Evolutionary conservation across 2,113 vertebrate genomes (phyloP).

Genomic region (Parus major): DNA sequence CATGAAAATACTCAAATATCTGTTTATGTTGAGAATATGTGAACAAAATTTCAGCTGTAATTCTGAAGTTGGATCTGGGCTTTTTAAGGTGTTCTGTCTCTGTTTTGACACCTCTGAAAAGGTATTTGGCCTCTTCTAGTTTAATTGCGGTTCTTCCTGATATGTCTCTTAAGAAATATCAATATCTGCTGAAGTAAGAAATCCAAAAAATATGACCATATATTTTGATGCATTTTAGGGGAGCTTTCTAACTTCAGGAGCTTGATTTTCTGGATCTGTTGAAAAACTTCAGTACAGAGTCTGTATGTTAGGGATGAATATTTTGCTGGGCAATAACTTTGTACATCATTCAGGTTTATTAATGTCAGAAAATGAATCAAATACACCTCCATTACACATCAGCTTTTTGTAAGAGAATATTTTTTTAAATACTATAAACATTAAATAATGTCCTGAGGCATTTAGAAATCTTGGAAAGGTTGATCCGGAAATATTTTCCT

Average conservation of each 20-base stretch:
- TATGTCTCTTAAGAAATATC: background rate
- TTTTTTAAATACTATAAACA: constrained; percentile 12
- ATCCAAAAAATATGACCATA: background rate
- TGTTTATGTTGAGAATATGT: rapidly evolving
- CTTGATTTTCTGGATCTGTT: background rate
- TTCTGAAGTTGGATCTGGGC: background rate
- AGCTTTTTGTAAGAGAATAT: background rate
- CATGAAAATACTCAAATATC: background rate
- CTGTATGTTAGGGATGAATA: background rate
- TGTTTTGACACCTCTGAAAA: background rate
- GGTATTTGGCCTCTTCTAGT: background rate
- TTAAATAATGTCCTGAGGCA: background rate
- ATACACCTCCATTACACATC: background rate
- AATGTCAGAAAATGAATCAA: background rate
- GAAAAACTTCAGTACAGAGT: background rate
- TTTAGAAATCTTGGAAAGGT: constrained; percentile 22
- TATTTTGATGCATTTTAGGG: background rate
- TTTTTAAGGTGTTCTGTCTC: background rate
- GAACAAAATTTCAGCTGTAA: background rate
- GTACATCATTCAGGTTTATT: background rate
- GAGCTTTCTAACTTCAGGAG: background rate
- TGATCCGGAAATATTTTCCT: constrained; percentile 23
- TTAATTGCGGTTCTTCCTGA: background rate
- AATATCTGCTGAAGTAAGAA: background rate
- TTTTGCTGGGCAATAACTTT: background rate